These are phyloP conservation scores for Carcharodon carcharias DNA, from an alignment of 2,797 vertebrate genomes.

Conservation along the genomic window DNA sequence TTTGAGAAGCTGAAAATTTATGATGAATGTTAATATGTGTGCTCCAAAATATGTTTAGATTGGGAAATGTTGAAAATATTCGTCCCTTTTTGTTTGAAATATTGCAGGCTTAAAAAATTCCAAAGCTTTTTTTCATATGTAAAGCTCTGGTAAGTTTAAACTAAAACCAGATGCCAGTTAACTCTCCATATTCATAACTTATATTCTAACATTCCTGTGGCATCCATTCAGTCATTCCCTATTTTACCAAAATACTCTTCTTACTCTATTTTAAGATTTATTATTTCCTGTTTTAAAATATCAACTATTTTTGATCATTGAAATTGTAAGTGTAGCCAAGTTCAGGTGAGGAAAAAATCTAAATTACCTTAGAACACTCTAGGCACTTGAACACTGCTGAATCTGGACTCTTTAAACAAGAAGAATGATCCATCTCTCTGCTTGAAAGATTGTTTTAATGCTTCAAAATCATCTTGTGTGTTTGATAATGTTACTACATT, in stretches of 20 bases:
- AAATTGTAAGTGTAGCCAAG: not conserved
- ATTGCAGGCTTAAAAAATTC: not conserved
- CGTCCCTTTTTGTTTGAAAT: not conserved
- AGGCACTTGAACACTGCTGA: not conserved
- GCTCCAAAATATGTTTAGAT: not conserved
- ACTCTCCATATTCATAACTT: not conserved
- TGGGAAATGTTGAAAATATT: not conserved
- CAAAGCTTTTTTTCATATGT: no score
- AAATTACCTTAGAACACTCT: not conserved
- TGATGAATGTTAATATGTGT: not conserved
- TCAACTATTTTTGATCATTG: not conserved
- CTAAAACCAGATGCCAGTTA: not conserved
- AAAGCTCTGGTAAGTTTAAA: not conserved
- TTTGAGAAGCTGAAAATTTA: not conserved
- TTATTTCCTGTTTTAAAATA: not conserved
- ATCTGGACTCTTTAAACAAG: not conserved
- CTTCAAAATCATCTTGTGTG: not conserved
- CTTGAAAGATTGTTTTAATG: not conserved
- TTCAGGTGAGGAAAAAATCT: not conserved
- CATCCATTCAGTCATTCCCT: not conserved
- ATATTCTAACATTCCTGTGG: not conserved
- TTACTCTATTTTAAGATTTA: not conserved
- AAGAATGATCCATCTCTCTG: not conserved
- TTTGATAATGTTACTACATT: not conserved
- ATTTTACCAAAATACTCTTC: not conserved